phyloP scores from a whole-genome alignment of 2,113 vertebrate genomes.

The Proterorhinus semilunaris region DNA sequence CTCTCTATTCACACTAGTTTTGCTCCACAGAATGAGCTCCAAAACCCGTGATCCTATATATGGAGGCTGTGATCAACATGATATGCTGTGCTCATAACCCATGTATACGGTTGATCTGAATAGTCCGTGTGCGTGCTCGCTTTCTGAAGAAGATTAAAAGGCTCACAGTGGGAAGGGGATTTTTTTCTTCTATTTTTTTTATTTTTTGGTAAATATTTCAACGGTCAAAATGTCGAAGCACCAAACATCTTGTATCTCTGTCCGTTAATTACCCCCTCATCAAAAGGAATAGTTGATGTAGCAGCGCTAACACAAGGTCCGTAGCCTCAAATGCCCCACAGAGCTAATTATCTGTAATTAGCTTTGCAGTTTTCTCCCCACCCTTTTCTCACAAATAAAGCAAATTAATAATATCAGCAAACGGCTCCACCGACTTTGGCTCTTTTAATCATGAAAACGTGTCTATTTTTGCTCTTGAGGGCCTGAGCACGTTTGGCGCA shows the following conservation, averaged over 20 bases:
- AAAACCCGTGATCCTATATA: constrained; percentile 42
- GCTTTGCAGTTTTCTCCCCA: constrained; percentile 26
- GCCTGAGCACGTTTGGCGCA: constrained; percentile 14
- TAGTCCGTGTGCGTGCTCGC: not conserved
- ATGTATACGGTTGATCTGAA: not conserved
- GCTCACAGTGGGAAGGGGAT: not conserved
- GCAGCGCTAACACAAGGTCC: constrained; percentile 34
- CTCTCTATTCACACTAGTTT: constrained; percentile 40
- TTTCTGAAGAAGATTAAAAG: constrained; percentile 19
- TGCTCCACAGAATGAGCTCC: constrained; percentile 17
- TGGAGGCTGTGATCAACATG: constrained; percentile 12
- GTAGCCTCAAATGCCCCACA: constrained; percentile 35
- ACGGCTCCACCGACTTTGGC: constrained; percentile 24
- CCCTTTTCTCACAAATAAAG: constrained; percentile 56
- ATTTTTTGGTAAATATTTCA: constrained; percentile 33
- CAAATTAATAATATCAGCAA: constrained; percentile 49
- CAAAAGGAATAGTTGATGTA: constrained; percentile 68
- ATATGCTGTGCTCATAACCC: constrained; percentile 11
- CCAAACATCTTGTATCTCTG: constrained; percentile 28
- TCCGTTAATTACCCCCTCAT: constrained; percentile 50
- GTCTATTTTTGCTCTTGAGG: constrained; percentile 8
- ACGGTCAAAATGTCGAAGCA: constrained; percentile 40
- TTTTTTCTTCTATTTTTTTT: constrained; percentile 4
- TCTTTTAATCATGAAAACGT: constrained; percentile 41
- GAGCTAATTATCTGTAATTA: constrained; percentile 72